These are phyloP conservation scores for Rhabdomys pumilio DNA, from an alignment of 2,797 vertebrate genomes.

Conservation along the genomic window DNA sequence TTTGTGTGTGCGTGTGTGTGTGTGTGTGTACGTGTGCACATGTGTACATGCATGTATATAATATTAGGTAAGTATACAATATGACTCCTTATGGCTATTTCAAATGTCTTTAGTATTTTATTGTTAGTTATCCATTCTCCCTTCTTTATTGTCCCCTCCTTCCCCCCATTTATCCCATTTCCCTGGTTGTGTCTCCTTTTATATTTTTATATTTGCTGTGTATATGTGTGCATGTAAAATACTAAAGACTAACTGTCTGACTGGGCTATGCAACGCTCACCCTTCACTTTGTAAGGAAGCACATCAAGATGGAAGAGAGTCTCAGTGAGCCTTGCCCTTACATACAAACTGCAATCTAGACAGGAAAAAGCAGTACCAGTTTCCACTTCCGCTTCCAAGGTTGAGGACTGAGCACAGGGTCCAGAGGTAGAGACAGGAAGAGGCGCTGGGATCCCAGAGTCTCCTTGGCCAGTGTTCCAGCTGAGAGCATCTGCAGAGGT, in stretches of 20 bases:
- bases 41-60: background rate
- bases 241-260: background rate
- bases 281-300: background rate
- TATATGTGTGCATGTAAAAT: background rate
- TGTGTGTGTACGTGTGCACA: background rate
- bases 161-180: background rate
- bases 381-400: constrained; percentile 83
- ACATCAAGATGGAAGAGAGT: background rate
- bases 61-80: background rate
- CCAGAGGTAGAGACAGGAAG: background rate
- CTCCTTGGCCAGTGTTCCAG: constrained; percentile 66
- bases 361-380: background rate
- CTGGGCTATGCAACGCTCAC: background rate
- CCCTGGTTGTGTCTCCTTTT: background rate
- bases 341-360: constrained; percentile 20
- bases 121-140: background rate
- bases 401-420: constrained; percentile 61
- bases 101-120: background rate
- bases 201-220: background rate
- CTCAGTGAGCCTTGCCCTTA: background rate
- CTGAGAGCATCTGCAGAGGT: constrained; percentile 36
- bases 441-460: constrained; percentile 5
- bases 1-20: background rate
- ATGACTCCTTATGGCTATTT: background rate
- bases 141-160: background rate